A percentile compares a stretch with the other conserved stretches of the same genome.
Evolutionary conservation across 23 tunicate species (phyloP).

Genomic region (Styela plicata): DNA sequence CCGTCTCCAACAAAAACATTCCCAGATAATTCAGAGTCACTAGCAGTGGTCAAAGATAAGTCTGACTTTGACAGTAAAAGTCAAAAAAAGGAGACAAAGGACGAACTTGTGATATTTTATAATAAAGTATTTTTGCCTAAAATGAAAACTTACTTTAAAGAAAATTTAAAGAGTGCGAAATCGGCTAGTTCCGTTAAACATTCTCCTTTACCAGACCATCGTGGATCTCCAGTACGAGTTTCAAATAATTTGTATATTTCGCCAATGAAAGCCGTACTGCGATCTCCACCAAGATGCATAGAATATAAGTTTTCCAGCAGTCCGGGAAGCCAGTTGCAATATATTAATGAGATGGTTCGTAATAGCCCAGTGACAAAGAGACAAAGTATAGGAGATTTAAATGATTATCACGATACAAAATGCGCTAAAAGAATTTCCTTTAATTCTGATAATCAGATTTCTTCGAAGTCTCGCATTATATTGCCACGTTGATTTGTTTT

Average conservation of each 20-base stretch:
- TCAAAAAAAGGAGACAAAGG: neutral
- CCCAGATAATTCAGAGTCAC: no score
- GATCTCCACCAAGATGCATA: neutral
- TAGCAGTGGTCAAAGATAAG: no score
- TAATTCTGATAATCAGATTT: neutral
- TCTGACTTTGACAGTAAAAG: no score
- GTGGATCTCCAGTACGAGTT: neutral
- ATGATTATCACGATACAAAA: neutral
- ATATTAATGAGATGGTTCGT: neutral
- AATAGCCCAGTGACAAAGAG: neutral
- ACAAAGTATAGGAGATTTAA: neutral
- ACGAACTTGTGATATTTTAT: neutral
- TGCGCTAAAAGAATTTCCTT: neutral
- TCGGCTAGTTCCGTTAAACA: neutral
- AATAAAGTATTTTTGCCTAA: neutral
- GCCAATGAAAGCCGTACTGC: neutral
- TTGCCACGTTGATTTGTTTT: neutral
- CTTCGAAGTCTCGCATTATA: neutral
- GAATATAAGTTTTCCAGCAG: neutral
- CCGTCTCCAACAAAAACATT: neutral
- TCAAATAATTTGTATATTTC: neutral
- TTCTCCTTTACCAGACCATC: neutral
- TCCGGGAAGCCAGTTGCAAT: neutral
- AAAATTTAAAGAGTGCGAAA: neutral
- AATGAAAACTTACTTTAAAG: neutral